Evolutionary conservation across 1,140 invertebrate genomes (phyloP), one percentile per base, ranked within the genome.

Genomic region (Melanaphis sacchari): DNA sequence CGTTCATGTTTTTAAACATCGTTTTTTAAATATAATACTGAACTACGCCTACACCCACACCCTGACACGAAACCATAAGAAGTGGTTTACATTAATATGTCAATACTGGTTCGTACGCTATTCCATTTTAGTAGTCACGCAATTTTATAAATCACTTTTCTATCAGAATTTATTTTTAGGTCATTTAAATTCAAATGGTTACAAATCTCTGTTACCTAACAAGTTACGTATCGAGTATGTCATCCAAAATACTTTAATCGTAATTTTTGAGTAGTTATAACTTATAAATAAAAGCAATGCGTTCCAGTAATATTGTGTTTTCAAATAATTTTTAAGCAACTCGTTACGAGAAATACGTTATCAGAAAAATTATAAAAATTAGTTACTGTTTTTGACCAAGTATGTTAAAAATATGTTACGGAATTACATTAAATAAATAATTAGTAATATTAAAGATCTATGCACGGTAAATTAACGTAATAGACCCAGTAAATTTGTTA

Each of bases 61-160:
- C 41, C 40, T n/a, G 31, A 87, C 15, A 87, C 2, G 40, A 87
- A 43, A 87, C 84, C 15, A 15, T 8, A 41, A 40, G 38, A 41
- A 85, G 82, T 26, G 82, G 22, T 85, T 85, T 36, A 87, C 9
- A 87, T 43, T 43, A 87, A 87, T 85, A 85, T 46, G 84, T 46
- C 84, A 87, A 46, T 87, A n/a, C 41, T n/a, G 43, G 24, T 31
- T 4, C 84, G 21, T 46, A 46, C 18, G 31, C 24, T 31, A 46
- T 87, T 87, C 15, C 9, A 87, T 87, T 87, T 46, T 87, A n/a
- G 84, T 36, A 46, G 41, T 87, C 41, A 46, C 36, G 41, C 41
- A 18, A 46, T 46, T 26, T 46, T 15, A 46, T 87, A 18, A 18
- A 41, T 43, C 38, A 41, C 26, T 87, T 87, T 87, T 46, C 84